These are phyloP conservation scores for Calameuta filiformis DNA, from an alignment of 2,888 invertebrate genomes.

Conservation along the genomic window DNA sequence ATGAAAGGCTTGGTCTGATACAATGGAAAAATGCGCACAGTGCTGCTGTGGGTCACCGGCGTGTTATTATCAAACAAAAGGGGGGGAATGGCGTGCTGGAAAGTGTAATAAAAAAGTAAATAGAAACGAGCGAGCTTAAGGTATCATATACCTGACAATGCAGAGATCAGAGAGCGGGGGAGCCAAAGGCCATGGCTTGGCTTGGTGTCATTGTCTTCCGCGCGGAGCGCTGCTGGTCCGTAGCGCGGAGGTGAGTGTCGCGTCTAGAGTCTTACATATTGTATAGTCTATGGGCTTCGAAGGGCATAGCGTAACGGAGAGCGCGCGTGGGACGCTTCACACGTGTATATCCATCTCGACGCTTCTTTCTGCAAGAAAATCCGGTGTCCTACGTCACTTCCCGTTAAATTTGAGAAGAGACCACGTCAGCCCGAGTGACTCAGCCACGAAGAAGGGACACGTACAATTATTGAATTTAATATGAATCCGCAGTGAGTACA, in stretches of 20 bases:
- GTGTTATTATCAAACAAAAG: slow-evolving; percentile 23
- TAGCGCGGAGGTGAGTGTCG: no score
- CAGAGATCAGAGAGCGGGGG: slow-evolving; percentile 26
- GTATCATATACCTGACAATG: slow-evolving; percentile 22
- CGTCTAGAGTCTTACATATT: no score
- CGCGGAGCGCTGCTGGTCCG: no score
- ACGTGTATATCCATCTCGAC: no score
- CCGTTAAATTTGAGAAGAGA: not conserved
- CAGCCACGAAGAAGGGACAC: not conserved
- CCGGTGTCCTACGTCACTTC: not conserved
- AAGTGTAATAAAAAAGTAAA: slow-evolving; percentile 28
- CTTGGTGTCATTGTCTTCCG: slow-evolving; percentile 14
- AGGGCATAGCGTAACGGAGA: no score
- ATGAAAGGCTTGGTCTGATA: not conserved
- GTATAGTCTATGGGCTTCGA: no score
- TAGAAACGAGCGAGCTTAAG: slow-evolving; percentile 30
- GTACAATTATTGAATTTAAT: not conserved
- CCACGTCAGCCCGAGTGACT: not conserved
- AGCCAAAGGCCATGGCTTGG: slow-evolving; percentile 18
- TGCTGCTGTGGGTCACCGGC: not conserved
- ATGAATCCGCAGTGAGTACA: not conserved
- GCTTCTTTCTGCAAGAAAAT: no score
- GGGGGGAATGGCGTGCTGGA: slow-evolving; percentile 14
- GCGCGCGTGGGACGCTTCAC: no score
- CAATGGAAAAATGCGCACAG: not conserved